Conservation (phyloP, 2,113 vertebrate species). For the Callopanchax toddi region DNA sequence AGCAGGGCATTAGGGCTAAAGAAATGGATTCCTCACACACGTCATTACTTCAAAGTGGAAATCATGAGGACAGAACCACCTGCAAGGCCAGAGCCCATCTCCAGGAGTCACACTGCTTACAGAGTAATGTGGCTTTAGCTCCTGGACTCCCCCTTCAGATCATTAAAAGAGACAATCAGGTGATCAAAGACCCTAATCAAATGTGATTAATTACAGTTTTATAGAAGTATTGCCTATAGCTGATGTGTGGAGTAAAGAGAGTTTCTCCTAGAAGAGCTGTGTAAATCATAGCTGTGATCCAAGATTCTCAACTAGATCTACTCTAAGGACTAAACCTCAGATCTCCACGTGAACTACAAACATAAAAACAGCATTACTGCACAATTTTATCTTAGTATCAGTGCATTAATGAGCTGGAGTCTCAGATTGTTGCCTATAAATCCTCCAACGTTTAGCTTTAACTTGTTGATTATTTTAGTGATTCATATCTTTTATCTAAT, state of each 20-base stretch:
- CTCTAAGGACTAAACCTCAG: constrained; percentile 18
- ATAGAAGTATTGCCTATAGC: background rate
- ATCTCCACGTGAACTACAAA: too few relatives aligned
- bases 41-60: constrained; percentile 64
- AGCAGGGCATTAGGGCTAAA: constrained; percentile 58
- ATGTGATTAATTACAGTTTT: constrained; percentile 1
- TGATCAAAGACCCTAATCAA: constrained; percentile 10
- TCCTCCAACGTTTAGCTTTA: too few relatives aligned
- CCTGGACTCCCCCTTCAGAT: constrained; percentile 23
- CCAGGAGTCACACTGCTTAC: constrained; percentile 27
- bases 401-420: too few relatives aligned
- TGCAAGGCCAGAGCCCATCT: constrained; percentile 37
- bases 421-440: background rate
- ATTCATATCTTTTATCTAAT: background rate
- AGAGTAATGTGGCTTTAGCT: constrained; percentile 13
- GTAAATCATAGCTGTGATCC: constrained; percentile 41
- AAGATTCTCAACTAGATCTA: constrained; percentile 26
- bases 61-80: constrained; percentile 46
- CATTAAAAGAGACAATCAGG: constrained; percentile 9
- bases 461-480: too few relatives aligned
- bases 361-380: background rate
- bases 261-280: background rate
- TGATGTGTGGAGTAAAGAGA: background rate
- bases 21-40: constrained; percentile 70
- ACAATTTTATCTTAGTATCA: too few relatives aligned